Evolutionary conservation across 2,113 vertebrate genomes (phyloP), one percentile per base, ranked within the genome.

Genomic region (Hiodon tergisus): DNA sequence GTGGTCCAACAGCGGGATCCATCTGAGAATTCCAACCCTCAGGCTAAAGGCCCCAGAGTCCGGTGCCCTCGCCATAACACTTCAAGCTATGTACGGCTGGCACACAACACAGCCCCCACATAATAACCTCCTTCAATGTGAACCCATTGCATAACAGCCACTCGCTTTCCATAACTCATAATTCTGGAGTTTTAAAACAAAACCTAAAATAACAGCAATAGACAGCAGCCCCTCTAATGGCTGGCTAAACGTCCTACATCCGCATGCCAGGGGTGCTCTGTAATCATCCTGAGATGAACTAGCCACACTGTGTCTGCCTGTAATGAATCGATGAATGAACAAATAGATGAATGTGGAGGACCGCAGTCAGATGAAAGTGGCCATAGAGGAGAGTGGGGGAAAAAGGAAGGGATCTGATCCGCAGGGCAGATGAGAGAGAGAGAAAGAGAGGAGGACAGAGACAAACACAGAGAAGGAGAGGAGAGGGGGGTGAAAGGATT

Each of bases 361-460:
- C 4, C n/a, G 47, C 48, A 14, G 31, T 58, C 50, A 72, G 77
- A 76, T 83, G 76, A 73, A 82, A 51, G 82, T 79, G 72, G 71
- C 78, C 80, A 85, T 85, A 81, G 81, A 86, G 81, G 85, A 69
- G 0, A 53, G 48, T 17, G 81, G 73, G 73, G 75, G 78, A 83
- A 82, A 77, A 85, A 82, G 76, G 81, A 72, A 17, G 50, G 75
- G 79, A 78, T 86, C 86, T 77, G 85, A 83, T 80, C 85, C 69
- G 82, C 86, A 77, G 71, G 71, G 52, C 74, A 87, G 84, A 87
- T 85, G 79, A 82, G 86, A 81, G 80, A 84, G 84, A 83, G 84
- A 83, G 83, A 83, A 84, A 85, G 80, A 83, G 78, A 86, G 71
- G 14, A 11, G 54, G 47, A 17, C 1, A 54, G 51, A 46, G 48